phyloP scores from a whole-genome alignment of 2,888 invertebrate genomes.

The Ophion ventricosus region DNA sequence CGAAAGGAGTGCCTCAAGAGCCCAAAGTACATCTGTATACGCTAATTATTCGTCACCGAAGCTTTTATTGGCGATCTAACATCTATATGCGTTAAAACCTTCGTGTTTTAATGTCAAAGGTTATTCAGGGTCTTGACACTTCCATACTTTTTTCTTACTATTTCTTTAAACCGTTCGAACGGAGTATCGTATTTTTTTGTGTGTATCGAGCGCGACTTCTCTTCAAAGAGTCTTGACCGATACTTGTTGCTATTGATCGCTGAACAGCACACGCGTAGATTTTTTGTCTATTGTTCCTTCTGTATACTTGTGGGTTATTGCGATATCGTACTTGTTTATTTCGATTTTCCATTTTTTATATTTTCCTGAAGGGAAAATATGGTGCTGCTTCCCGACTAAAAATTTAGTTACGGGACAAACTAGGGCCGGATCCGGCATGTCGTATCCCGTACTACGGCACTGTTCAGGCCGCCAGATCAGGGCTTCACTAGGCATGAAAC shows the following conservation, averaged over 20 bases:
- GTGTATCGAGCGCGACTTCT: not conserved
- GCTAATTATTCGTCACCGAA: not conserved
- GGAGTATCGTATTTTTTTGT: not conserved
- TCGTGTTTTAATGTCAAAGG: conserved; percentile 35
- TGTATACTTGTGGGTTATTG: not conserved
- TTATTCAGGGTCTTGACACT: conserved; percentile 16
- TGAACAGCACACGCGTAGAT: not conserved
- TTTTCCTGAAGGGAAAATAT: no score
- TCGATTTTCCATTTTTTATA: no score
- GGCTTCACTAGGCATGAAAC: no score
- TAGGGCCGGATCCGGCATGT: no score
- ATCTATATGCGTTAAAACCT: not conserved
- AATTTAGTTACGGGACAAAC: no score
- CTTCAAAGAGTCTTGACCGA: not conserved
- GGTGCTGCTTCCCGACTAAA: no score
- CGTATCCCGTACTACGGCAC: no score
- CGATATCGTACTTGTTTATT: not conserved
- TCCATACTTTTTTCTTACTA: not conserved
- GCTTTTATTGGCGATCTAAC: conserved; percentile 12
- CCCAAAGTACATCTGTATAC: conserved; percentile 5
- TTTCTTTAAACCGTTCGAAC: not conserved
- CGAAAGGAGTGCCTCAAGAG: conserved; percentile 22
- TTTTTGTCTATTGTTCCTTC: not conserved
- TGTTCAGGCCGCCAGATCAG: no score
- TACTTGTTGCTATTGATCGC: not conserved